phyloP scores from a whole-genome alignment of 2,113 vertebrate species.

The Uria lomvia region DNA sequence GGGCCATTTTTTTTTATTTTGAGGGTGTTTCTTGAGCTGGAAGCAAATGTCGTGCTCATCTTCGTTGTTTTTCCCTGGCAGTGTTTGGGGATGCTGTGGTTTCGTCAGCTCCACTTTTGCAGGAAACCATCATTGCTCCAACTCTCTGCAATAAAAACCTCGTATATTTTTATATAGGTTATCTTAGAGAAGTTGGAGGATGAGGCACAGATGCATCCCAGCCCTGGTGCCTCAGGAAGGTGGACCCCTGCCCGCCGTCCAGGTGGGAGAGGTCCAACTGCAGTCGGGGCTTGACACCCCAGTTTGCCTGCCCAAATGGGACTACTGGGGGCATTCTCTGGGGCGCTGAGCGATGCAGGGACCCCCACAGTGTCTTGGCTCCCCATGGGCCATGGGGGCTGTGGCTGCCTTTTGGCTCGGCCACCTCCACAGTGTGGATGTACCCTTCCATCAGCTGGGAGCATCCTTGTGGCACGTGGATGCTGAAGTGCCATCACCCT shows the following conservation, averaged over 20 bases:
- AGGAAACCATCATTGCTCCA: rapidly evolving
- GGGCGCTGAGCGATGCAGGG: background rate
- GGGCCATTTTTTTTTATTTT: background rate
- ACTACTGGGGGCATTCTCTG: background rate
- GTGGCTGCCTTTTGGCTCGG: background rate
- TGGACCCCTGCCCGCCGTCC: background rate
- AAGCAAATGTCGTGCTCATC: background rate
- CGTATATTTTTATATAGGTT: background rate
- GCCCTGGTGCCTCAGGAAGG: background rate
- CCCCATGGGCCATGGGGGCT: rapidly evolving
- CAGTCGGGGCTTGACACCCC: background rate
- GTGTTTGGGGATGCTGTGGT: background rate
- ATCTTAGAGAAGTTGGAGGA: background rate
- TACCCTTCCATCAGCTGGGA: background rate
- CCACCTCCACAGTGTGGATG: background rate
- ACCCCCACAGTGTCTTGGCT: rapidly evolving
- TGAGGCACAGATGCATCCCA: background rate
- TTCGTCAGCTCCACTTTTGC: background rate
- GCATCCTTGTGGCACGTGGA: background rate
- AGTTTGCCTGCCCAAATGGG: background rate
- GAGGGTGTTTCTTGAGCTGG: background rate
- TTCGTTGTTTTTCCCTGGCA: background rate
- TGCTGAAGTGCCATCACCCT: background rate
- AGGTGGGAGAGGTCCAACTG: background rate
- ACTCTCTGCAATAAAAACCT: background rate